A percentile compares a stretch with the other conserved stretches of the same genome.
phyloP scores from a whole-genome alignment of 2,888 invertebrate genomes.

The Limenitis arthemis region DNA sequence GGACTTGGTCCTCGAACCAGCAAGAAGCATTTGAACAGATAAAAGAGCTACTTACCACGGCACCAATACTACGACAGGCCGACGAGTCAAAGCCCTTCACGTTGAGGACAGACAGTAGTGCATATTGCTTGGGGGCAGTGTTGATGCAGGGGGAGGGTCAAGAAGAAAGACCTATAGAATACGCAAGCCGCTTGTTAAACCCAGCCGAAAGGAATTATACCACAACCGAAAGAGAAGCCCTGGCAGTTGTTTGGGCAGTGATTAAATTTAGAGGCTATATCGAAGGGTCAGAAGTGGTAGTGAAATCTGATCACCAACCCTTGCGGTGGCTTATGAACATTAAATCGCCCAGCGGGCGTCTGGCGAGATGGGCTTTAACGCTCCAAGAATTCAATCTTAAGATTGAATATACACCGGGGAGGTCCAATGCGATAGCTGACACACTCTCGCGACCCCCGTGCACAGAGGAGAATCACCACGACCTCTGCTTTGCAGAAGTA shows the following conservation, averaged over 20 bases:
- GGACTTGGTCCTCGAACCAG: conserved; percentile 16
- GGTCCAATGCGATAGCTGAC: conserved; percentile 11
- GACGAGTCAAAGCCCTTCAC: background rate
- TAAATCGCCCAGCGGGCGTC: conserved; percentile 37
- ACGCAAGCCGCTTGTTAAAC: conserved; percentile 26
- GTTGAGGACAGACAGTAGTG: background rate
- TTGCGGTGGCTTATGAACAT: conserved; percentile 41
- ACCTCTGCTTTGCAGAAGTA: conserved; percentile 18
- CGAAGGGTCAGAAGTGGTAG: conserved; percentile 34
- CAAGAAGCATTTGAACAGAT: background rate
- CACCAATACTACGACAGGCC: background rate
- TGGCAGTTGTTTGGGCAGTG: conserved; percentile 24
- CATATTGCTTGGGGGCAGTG: conserved; percentile 22
- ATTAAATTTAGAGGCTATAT: conserved; percentile 39
- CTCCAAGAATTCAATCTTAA: conserved; percentile 26
- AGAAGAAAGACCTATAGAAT: conserved; percentile 13
- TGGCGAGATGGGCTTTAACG: conserved; percentile 44
- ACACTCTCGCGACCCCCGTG: conserved; percentile 9
- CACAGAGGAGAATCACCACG: conserved; percentile 6
- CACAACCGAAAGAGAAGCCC: conserved; percentile 40
- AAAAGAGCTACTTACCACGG: too few relatives aligned
- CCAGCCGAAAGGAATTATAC: conserved; percentile 39
- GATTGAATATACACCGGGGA: conserved; percentile 17
- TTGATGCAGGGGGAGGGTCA: conserved; percentile 20
- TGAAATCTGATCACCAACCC: conserved; percentile 51